Evolutionary conservation across 1,140 invertebrate genomes (phyloP).

Genomic region (Berghia stephanieae): DNA sequence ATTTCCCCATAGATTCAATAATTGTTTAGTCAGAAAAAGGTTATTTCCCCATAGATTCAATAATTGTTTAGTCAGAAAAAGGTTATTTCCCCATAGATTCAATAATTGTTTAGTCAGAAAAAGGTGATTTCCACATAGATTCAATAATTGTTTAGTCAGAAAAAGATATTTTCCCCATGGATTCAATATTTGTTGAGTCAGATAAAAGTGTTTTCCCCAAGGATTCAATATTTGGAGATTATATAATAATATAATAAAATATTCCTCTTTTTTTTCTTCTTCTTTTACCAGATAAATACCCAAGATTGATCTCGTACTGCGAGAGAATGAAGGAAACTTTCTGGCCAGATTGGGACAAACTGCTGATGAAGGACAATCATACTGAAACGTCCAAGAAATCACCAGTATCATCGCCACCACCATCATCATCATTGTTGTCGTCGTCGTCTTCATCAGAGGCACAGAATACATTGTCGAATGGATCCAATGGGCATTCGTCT

Average conservation of each 20-base stretch:
- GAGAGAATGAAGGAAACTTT: conserved; percentile 59
- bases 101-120: neutral
- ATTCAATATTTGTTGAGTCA: neutral
- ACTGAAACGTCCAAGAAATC: too few species aligned
- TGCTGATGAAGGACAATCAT: too few species aligned
- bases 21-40: neutral
- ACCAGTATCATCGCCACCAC: too few species aligned
- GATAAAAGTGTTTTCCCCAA: neutral
- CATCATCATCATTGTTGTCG: too few species aligned
- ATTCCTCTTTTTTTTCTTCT: conserved; percentile 7
- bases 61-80: neutral
- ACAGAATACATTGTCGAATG: too few species aligned
- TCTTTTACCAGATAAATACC: conserved; percentile 46
- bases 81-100: neutral
- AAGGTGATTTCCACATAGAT: neutral
- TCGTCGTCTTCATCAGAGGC: too few species aligned
- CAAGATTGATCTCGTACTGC: conserved; percentile 56
- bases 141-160: too few species aligned
- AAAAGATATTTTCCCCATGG: neutral
- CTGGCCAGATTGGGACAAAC: conserved; percentile 68
- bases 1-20: neutral
- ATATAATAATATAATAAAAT: neutral
- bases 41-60: neutral
- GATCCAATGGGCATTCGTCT: too few species aligned
- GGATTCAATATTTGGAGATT: neutral